Conservation (phyloP, 2,797 vertebrate species). For the Merluccius polli region DNA sequence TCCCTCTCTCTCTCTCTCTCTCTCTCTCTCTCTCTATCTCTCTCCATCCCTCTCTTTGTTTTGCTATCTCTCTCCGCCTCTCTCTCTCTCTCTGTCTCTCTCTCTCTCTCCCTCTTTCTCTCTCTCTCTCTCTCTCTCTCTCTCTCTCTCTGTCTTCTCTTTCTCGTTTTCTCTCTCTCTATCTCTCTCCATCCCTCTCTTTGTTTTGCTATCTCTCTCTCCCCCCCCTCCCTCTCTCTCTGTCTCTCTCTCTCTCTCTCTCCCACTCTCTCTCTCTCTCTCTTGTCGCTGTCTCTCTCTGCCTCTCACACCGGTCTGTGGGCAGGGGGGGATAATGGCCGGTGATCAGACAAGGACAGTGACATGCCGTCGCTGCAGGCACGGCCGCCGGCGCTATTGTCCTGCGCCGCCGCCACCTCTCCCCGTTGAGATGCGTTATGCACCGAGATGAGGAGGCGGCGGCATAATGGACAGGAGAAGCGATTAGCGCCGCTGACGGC, state of each 20-base stretch:
- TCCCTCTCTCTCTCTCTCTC: too few species aligned
- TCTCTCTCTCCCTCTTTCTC: not conserved
- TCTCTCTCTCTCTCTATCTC: conserved; percentile 28
- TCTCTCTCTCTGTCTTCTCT: too few species aligned
- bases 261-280: too few species aligned
- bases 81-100: conserved; percentile 23
- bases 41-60: too few species aligned
- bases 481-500: conserved; percentile 39
- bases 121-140: not conserved
- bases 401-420: conserved; percentile 50
- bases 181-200: conserved; percentile 28
- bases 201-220: conserved; percentile 19
- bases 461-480: conserved; percentile 41
- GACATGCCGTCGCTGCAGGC: conserved; percentile 57
- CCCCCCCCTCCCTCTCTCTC: conserved; percentile 8
- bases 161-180: too few species aligned
- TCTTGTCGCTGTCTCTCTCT: too few species aligned
- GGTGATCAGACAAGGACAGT: conserved; percentile 60
- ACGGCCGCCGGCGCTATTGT: conserved; percentile 52
- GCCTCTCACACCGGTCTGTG: conserved; percentile 27
- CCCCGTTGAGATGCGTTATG: conserved; percentile 47
- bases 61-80: too few species aligned
- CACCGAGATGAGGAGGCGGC: not conserved
- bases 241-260: not conserved
- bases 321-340: conserved; percentile 62